Evolutionary conservation across 53 echinoderm and acorn worm genomes (phyloP), one percentile per base, ranked within the genome.

Genomic region (Paracentrotus lividus): DNA sequence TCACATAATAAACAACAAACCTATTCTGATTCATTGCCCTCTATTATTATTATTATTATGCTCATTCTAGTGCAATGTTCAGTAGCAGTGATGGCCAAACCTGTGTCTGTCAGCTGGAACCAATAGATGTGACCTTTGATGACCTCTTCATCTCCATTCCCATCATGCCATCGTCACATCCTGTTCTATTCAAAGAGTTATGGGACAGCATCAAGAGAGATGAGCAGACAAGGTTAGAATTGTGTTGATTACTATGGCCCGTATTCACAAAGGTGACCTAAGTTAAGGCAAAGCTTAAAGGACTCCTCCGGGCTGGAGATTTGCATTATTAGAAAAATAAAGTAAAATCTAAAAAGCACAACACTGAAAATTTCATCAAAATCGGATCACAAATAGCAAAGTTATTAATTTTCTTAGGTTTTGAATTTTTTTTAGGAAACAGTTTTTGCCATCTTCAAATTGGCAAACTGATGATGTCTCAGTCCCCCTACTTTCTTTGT

Each of bases 101-200:
- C 0, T 96, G 93, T 85, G 87, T 96, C 5, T 97, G 97, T 90
- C 93, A 94, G 49, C 93, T 97, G 65, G 93, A 93, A 67, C 93
- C 96, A 20, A 51, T 97, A 42, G 58, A 42, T 5, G 95, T 99
- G 53, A 87, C 95, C 77, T 99, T 99, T 68, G 93, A 94, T 56
- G 99, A 99, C 89, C 95, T 99, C 57, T 99, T 97, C 84, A 90
- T 99, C 53, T 96, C 99, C 4, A 88, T 99, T 31, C 99, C 99
- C 42, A 95, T 96, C 81, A 43, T 66, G 49, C 76, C 94, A 29
- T 90, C 90, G 9, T 32, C 54, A 66, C 91, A 86, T 84, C 77
- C 69, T 18, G 57, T 54, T 36, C 34, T 96, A 14, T 97, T 95
- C 91, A 84, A 94, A 26, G 88, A 87, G 49, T 78, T 98, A 44